phyloP scores from a whole-genome alignment of 30 jellyfish, hydroid and myxozoan genomes.

The Sanderia malayensis region DNA sequence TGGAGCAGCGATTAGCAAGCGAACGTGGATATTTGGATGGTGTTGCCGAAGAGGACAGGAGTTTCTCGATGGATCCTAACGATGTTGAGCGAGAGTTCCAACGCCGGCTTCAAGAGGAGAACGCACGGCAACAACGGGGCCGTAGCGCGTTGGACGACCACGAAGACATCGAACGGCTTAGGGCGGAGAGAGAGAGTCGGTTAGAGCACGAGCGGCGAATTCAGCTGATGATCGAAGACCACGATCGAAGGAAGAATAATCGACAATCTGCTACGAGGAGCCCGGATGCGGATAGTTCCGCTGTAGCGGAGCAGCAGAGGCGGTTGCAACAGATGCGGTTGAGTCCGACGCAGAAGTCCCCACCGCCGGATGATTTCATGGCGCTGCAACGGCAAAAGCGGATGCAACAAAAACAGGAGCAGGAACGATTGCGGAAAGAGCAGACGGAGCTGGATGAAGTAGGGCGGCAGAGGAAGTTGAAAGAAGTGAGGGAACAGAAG shows the following conservation, averaged over 20 bases:
- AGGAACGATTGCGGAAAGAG: slow-evolving; percentile 65
- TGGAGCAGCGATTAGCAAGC: slow-evolving; percentile 20
- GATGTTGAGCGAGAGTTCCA: slow-evolving; percentile 75
- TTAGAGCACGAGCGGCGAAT: slow-evolving; percentile 54
- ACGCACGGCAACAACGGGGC: slow-evolving; percentile 24
- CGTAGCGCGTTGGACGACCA: slow-evolving; percentile 10
- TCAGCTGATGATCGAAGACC: slow-evolving; percentile 60
- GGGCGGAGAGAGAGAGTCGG: slow-evolving; percentile 38
- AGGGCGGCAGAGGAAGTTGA: slow-evolving; percentile 61
- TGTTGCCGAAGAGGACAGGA: slow-evolving; percentile 10
- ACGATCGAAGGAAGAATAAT: slow-evolving; percentile 12
- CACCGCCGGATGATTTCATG: slow-evolving; percentile 62
- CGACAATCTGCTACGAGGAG: slow-evolving; percentile 8
- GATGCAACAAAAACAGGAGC: slow-evolving; percentile 60
- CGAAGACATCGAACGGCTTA: slow-evolving; percentile 46
- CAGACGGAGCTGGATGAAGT: slow-evolving; percentile 60
- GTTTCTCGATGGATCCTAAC: slow-evolving; percentile 37
- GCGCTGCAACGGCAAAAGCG: slow-evolving; percentile 67
- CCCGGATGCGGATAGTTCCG: background rate
- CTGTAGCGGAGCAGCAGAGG: slow-evolving; percentile 33
- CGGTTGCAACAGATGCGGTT: slow-evolving; percentile 18
- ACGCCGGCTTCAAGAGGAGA: slow-evolving; percentile 69
- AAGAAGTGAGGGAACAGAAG: slow-evolving; percentile 50
- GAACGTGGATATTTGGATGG: slow-evolving; percentile 42
- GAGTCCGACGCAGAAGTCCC: slow-evolving; percentile 16